phyloP scores from a whole-genome alignment of 64 coral and sea anemone genomes.

The Montipora sp. region DNA sequence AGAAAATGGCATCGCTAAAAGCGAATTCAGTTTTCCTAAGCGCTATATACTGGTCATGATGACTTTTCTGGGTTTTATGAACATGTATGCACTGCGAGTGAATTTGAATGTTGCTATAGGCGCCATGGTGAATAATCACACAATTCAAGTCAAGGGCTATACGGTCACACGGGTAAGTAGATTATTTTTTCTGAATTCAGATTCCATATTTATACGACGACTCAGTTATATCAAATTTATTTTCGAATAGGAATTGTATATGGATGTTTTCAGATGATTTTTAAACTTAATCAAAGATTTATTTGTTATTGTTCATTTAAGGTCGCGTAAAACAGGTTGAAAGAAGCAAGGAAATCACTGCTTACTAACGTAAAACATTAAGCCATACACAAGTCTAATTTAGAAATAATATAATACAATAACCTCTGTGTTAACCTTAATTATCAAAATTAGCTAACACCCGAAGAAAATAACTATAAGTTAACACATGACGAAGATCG shows the following conservation, averaged over 20 bases:
- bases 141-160: constrained; percentile 63
- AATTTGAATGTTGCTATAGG: constrained; percentile 92
- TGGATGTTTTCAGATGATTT: background rate
- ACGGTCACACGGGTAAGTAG: constrained; percentile 63
- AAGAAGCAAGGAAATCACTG: background rate
- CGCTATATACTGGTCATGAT: constrained; percentile 86
- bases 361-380: background rate
- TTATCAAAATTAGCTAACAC: background rate
- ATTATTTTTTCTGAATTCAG: background rate
- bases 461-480: background rate
- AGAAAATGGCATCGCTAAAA: background rate
- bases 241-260: background rate
- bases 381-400: background rate
- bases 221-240: background rate
- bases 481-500: too few species aligned
- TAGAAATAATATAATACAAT: too few species aligned
- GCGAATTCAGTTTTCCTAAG: constrained; percentile 69
- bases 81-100: constrained; percentile 87
- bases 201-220: background rate
- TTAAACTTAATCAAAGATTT: constrained; percentile 22
- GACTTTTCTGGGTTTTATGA: constrained; percentile 92
- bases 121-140: constrained; percentile 91
- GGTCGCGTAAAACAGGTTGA: constrained; percentile 6
- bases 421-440: too few species aligned
- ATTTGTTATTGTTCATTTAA: constrained; percentile 14